Percentiles rank a stretch among this genome's conserved stretches.
These are phyloP conservation scores for Passerina amoena DNA, from an alignment of 2,113 vertebrate species.

Conservation along the genomic window DNA sequence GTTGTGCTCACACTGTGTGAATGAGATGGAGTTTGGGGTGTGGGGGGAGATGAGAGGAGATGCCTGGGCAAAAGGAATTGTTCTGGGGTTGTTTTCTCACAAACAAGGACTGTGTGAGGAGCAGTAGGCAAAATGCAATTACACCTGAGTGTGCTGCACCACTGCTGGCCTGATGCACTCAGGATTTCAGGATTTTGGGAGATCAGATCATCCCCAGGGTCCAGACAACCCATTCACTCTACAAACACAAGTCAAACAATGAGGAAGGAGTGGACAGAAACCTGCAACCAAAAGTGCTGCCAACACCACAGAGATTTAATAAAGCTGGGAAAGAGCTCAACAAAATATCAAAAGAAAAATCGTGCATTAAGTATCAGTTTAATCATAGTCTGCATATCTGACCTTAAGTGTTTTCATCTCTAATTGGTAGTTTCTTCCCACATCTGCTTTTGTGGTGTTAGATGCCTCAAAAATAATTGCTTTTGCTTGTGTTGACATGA, in stretches of 20 bases:
- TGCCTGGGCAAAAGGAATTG: background rate
- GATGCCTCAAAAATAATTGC: conserved; percentile 16
- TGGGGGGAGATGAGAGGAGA: background rate
- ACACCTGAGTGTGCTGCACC: background rate
- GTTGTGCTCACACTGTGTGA: background rate
- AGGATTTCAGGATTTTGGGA: background rate
- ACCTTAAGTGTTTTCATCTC: background rate
- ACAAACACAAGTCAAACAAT: background rate
- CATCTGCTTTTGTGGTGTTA: background rate
- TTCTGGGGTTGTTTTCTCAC: background rate
- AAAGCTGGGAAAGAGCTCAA: background rate
- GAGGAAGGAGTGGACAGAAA: background rate
- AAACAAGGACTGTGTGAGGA: background rate
- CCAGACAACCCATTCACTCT: background rate
- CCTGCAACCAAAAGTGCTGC: background rate
- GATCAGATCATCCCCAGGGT: background rate
- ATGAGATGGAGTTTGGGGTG: background rate
- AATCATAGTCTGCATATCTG: background rate
- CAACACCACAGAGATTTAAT: background rate
- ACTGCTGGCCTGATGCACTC: background rate
- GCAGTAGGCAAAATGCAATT: background rate
- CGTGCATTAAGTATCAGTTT: background rate
- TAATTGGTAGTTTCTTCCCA: conserved; percentile 17
- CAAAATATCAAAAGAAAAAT: background rate
- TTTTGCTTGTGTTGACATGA: background rate